These are phyloP conservation scores for Myrmecophaga tridactyla DNA, from an alignment of 2,113 vertebrate genomes.

Conservation along the genomic window DNA sequence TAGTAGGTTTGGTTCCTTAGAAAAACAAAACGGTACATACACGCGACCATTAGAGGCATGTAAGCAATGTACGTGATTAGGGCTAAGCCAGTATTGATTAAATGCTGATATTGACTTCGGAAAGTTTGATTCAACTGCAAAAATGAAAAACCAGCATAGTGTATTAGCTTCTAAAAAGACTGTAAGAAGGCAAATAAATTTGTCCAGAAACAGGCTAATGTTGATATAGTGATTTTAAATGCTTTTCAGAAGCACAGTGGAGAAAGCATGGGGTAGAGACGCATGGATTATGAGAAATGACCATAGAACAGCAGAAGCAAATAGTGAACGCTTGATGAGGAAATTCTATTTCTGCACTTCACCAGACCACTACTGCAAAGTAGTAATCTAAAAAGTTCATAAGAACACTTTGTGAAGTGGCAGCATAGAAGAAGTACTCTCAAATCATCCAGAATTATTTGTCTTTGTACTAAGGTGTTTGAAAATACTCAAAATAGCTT, in stretches of 20 bases:
- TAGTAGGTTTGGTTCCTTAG: not conserved
- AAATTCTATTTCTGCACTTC: constrained; percentile 34
- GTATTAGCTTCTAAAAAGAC: not conserved
- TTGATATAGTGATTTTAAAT: constrained; percentile 32
- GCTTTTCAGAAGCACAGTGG: not conserved
- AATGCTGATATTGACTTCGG: not conserved
- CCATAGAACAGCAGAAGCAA: constrained; percentile 20
- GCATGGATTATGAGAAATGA: not conserved
- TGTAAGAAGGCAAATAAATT: not conserved
- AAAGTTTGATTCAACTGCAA: not conserved
- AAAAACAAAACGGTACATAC: not conserved
- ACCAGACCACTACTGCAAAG: not conserved
- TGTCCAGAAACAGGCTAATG: not conserved
- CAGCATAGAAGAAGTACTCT: constrained; percentile 6
- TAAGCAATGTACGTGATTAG: not conserved
- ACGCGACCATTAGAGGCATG: not conserved
- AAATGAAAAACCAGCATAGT: constrained; percentile 1
- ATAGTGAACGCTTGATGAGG: constrained; percentile 11
- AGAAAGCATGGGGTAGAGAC: not conserved
- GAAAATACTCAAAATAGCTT: constrained; percentile 50
- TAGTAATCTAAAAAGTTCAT: constrained; percentile 17
- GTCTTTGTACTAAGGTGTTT: constrained; percentile 42
- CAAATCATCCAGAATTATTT: constrained; percentile 51
- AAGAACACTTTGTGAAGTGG: not conserved
- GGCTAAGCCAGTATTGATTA: not conserved